Evolutionary conservation across 1,140 invertebrate genomes (phyloP).

Genomic region (Drosophila persimilis): DNA sequence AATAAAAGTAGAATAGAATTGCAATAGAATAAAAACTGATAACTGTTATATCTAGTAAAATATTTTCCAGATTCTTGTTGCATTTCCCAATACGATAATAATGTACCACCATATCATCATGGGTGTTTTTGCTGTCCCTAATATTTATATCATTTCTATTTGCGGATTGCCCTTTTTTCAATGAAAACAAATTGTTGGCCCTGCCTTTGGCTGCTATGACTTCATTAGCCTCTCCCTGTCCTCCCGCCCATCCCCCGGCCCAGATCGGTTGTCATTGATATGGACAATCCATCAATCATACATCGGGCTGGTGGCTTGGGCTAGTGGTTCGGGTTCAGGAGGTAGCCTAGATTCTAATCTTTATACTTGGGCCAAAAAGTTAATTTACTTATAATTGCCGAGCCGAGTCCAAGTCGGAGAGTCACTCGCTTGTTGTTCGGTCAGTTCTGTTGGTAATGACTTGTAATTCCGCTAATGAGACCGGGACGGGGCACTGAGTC

Average conservation of each 20-base stretch:
- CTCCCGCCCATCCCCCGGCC: background rate
- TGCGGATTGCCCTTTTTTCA: background rate
- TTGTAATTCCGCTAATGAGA: slow-evolving; percentile 82
- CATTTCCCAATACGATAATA: background rate
- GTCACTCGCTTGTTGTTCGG: slow-evolving; percentile 21
- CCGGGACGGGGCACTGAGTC: slow-evolving; percentile 6
- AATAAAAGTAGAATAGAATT: no score
- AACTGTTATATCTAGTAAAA: no score
- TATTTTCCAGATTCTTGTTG: no score
- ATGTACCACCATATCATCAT: no score
- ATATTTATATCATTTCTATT: no score
- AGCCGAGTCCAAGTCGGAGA: slow-evolving; percentile 17
- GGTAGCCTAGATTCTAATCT: slow-evolving; percentile 66
- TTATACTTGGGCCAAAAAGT: slow-evolving; percentile 68
- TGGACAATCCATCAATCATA: slow-evolving; percentile 78
- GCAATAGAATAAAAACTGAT: no score
- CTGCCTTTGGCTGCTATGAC: slow-evolving; percentile 31
- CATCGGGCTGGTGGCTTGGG: slow-evolving; percentile 24
- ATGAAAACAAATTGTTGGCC: slow-evolving; percentile 11
- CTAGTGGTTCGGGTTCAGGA: slow-evolving; percentile 15
- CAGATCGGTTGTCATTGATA: slow-evolving; percentile 73
- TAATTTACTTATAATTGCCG: slow-evolving; percentile 83
- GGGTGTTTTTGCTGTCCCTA: no score
- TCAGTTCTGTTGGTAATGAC: slow-evolving; percentile 71
- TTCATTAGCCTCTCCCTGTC: slow-evolving; percentile 34